Percentiles rank a stretch among this genome's conserved stretches.
Evolutionary conservation across 2,888 invertebrate genomes (phyloP).

Genomic region (Parnassius mnemosyne): DNA sequence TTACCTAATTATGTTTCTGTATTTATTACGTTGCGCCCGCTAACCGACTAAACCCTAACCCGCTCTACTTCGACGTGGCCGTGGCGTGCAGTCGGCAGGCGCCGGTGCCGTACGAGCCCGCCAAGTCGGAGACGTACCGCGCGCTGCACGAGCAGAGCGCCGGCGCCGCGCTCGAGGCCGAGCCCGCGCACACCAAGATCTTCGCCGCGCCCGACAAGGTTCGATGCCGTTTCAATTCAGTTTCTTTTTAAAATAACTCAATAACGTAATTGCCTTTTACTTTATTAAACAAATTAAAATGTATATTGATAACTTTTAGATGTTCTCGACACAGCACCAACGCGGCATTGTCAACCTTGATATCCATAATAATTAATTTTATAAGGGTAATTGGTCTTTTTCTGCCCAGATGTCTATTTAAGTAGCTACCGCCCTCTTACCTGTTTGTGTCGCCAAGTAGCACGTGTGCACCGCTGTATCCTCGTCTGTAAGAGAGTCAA

Average conservation of each 20-base stretch:
- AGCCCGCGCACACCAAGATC: conserved; percentile 87
- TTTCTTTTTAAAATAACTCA: background rate
- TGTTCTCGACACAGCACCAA: no score
- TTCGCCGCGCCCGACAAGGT: conserved; percentile 83
- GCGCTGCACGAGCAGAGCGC: conserved; percentile 90
- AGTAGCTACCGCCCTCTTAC: no score
- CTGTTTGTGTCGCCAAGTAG: no score
- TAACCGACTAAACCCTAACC: conserved; percentile 77
- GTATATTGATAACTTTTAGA: no score
- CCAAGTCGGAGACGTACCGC: conserved; percentile 93
- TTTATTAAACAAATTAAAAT: no score
- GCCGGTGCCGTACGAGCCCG: conserved; percentile 90
- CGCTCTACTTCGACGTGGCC: conserved; percentile 45
- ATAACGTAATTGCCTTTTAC: no score
- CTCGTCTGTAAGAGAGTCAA: no score
- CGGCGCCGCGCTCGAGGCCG: conserved; percentile 83
- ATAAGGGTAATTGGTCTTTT: no score
- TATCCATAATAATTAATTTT: no score
- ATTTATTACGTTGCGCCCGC: conserved; percentile 66
- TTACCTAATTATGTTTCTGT: conserved; percentile 60
- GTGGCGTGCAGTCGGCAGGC: conserved; percentile 79
- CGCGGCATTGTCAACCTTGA: no score
- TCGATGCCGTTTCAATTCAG: conserved; percentile 68
- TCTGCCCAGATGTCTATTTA: no score
- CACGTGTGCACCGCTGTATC: no score